Evolutionary conservation across 2,888 invertebrate species (phyloP).

Genomic region (Macaria notata): DNA sequence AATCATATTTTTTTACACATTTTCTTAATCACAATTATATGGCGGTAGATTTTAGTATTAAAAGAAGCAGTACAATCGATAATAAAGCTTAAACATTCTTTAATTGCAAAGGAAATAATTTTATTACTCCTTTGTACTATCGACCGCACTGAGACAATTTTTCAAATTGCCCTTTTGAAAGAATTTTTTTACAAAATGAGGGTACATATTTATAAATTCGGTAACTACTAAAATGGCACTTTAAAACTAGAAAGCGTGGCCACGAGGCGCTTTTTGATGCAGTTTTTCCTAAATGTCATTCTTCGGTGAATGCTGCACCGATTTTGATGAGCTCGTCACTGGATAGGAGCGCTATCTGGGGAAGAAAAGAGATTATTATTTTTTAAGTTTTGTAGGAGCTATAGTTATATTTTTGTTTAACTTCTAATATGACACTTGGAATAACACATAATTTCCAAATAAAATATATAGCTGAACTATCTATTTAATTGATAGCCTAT

Average conservation of each 20-base stretch:
- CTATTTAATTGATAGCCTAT: no score
- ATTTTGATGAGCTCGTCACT: constrained; percentile 11
- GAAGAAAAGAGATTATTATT: constrained; percentile 1
- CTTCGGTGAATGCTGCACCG: constrained; percentile 12
- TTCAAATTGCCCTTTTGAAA: constrained; percentile 24
- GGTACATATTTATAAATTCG: constrained; percentile 28
- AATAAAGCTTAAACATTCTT: constrained; percentile 20
- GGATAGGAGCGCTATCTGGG: constrained; percentile 28
- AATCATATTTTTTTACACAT: constrained; percentile 43
- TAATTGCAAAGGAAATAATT: constrained; percentile 27
- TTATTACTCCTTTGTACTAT: constrained; percentile 23
- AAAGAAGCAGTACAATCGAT: constrained; percentile 20
- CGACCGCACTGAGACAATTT: constrained; percentile 27
- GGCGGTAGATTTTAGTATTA: constrained; percentile 22
- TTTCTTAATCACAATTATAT: constrained; percentile 56
- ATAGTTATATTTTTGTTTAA: no score
- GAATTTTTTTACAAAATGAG: constrained; percentile 9
- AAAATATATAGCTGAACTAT: no score
- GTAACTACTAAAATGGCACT: constrained; percentile 55
- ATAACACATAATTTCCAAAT: no score
- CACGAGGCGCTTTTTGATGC: constrained; percentile 19
- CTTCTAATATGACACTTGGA: no score
- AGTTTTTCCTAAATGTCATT: constrained; percentile 7
- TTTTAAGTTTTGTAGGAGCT: no score
- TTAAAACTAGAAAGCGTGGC: constrained; percentile 44